phyloP scores from a whole-genome alignment of 2,113 vertebrate genomes.

The Corythornis cristatus region DNA sequence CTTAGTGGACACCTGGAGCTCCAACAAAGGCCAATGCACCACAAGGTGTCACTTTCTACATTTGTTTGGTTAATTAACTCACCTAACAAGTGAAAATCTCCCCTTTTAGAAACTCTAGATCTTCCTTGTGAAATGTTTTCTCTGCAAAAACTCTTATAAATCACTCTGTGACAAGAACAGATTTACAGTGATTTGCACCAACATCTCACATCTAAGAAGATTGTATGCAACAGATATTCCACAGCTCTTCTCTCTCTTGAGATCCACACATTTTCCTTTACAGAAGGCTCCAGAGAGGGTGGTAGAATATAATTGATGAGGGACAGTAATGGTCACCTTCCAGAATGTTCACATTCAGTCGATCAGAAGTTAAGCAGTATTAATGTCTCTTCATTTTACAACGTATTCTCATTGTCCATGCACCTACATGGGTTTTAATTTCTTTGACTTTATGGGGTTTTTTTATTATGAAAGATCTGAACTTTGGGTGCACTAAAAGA shows the following conservation, averaged over 20 bases:
- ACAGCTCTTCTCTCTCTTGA: neutral
- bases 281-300: neutral
- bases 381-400: neutral
- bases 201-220: neutral
- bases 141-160: neutral
- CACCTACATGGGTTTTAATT: neutral
- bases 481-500: neutral
- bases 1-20: too few species aligned
- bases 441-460: neutral
- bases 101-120: neutral
- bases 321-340: neutral
- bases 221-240: neutral
- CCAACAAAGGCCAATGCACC: too few species aligned
- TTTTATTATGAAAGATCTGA: neutral
- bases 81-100: neutral
- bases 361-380: neutral
- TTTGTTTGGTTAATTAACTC: neutral
- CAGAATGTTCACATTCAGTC: neutral
- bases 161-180: neutral
- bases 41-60: neutral
- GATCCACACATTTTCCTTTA: neutral
- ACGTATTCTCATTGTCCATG: neutral
- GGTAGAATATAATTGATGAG: neutral
- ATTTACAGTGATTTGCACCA: neutral
- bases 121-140: neutral